These are phyloP conservation scores for Orchesella flavescens DNA, from an alignment of 2,888 invertebrate species.

Conservation along the genomic window DNA sequence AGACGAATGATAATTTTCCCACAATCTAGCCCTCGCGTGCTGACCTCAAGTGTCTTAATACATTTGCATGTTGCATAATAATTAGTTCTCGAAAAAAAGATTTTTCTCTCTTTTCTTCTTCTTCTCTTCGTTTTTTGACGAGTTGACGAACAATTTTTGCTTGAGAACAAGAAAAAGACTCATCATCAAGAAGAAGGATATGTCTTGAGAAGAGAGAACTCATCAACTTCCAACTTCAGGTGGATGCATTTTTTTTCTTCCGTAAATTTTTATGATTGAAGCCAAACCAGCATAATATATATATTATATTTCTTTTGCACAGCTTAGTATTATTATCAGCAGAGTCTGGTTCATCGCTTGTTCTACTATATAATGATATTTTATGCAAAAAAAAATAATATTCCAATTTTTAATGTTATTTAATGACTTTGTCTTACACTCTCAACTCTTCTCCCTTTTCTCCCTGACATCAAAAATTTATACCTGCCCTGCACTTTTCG, in stretches of 20 bases:
- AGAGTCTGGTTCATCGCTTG: slow-evolving; percentile 13
- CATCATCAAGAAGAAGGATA: slow-evolving; percentile 37
- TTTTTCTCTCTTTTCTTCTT: slow-evolving; percentile 47
- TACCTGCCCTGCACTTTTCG: background rate
- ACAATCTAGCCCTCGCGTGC: slow-evolving; percentile 72
- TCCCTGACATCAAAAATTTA: background rate
- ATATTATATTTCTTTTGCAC: slow-evolving; percentile 15
- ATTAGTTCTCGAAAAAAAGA: slow-evolving; percentile 68
- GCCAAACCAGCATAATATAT: background rate
- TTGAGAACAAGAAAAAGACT: slow-evolving; percentile 41
- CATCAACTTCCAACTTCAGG: slow-evolving; percentile 43
- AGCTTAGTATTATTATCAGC: background rate
- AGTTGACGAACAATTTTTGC: slow-evolving; percentile 58
- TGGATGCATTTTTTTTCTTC: background rate
- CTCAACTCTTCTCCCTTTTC: background rate
- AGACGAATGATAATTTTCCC: slow-evolving; percentile 68
- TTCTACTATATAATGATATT: slow-evolving; percentile 13
- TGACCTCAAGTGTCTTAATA: slow-evolving; percentile 72
- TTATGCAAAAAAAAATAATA: slow-evolving; percentile 44
- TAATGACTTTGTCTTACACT: slow-evolving; percentile 22
- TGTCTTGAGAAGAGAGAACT: slow-evolving; percentile 35
- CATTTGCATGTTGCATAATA: slow-evolving; percentile 73
- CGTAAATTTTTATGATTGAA: slow-evolving; percentile 10
- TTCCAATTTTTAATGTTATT: slow-evolving; percentile 44
- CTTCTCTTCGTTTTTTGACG: slow-evolving; percentile 32